Base-by-base conservation (phyloP, 2,797 vertebrate species). In the Hipposideros larvatus region DNA sequence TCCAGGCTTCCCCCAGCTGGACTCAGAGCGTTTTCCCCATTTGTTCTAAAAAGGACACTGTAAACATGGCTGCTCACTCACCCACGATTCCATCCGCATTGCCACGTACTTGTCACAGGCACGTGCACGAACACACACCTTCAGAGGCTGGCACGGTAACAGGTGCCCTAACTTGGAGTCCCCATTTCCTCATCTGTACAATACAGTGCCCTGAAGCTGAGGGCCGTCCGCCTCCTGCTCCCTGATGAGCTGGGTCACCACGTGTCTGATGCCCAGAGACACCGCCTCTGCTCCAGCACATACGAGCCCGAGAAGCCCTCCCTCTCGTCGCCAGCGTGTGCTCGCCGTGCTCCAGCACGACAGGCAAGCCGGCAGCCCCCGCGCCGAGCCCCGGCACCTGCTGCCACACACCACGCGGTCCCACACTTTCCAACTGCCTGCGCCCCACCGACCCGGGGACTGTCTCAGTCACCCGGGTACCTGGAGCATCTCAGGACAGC, bases 251-350 rank as follows among this genome's bases (percentile, higher is more conserved):
- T 28, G 48, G 48, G 14, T 14, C 41, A 3, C 43, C 7, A 43
- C 0, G n/a, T 1, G 0, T 22, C 28, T 14, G 22, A 5, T n/a
- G 41, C 51, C 63, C 0, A 0, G 0, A 37, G 55, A 78, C 41
- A 55, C 1, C 53, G 2, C 65, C 28, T 19, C 1, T 48, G 77
- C 77, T 68, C n/a, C 59, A 3, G 4, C 9, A 55, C 10, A 22
- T 9, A 2, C 8, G 80, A 48, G 34, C 48, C 11, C 11, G 8
- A 28, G 48, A 78, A 34, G 48, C 34, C 21, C 41, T 15, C 59
- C 15, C 5, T 13, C 31, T 19, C 0, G n/a, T 9, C 55, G 37
- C 34, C 14, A 4, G 0, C 3, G 1, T 2, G 55, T 28, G 21
- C 26, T 28, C 63, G 37, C 1, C 0, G 22, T 1, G 16, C 46